A percentile compares a stretch with the other conserved stretches of the same genome.
Evolutionary conservation across 2,113 vertebrate species (phyloP).

Genomic region (Sturnira hondurensis): DNA sequence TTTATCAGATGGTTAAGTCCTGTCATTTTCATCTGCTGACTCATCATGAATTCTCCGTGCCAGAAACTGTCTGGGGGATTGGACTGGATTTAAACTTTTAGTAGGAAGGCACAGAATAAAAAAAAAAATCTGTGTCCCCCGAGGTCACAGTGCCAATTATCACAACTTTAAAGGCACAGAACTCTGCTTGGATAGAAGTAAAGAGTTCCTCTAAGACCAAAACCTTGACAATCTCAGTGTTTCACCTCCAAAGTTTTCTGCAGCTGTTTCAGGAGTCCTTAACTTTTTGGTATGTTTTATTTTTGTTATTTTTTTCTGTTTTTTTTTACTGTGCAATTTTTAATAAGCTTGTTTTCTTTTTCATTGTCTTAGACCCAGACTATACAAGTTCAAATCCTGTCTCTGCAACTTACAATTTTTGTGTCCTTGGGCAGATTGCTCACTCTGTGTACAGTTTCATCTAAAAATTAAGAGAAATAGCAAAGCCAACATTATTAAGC

Average conservation of each 20-base stretch:
- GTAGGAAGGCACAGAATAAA: not conserved
- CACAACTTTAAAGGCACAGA: not conserved
- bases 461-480: not conserved
- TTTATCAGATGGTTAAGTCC: not conserved
- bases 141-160: not conserved
- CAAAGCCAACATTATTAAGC: not conserved
- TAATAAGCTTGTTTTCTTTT: not conserved
- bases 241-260: not conserved
- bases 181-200: not conserved
- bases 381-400: not conserved
- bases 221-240: not conserved
- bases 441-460: not conserved
- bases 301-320: not conserved
- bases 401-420: not conserved
- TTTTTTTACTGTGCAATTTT: not conserved
- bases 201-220: not conserved
- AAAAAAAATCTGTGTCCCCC: not conserved
- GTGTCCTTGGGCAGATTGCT: not conserved
- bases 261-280: not conserved
- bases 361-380: not conserved
- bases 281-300: not conserved
- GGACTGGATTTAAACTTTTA: not conserved
- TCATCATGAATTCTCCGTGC: not conserved
- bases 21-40: not conserved
- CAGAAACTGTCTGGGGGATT: not conserved